phyloP scores from a whole-genome alignment of 1,140 invertebrate species.

The Papilio polyxenes region DNA sequence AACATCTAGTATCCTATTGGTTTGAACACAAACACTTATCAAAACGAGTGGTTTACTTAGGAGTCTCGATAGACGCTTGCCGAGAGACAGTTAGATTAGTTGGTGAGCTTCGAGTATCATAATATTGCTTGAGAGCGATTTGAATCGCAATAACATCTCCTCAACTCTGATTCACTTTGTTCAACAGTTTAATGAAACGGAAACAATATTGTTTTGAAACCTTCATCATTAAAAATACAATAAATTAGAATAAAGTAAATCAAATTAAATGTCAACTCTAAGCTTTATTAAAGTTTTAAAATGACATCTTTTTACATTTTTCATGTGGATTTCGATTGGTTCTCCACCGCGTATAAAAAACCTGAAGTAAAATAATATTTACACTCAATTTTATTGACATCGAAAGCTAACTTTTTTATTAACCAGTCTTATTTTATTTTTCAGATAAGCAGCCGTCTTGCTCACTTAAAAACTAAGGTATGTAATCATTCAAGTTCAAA shows the following conservation, averaged over 20 bases:
- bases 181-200: conserved; percentile 33
- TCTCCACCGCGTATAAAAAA: no score
- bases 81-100: conserved; percentile 65
- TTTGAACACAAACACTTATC: conserved; percentile 60
- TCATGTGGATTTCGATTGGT: no score
- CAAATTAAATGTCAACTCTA: background rate
- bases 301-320: no score
- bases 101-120: conserved; percentile 49
- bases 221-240: background rate
- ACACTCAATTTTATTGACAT: background rate
- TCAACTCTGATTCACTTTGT: conserved; percentile 24
- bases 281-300: no score
- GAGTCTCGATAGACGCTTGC: conserved; percentile 53
- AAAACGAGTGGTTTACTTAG: conserved; percentile 68
- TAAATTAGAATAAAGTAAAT: background rate
- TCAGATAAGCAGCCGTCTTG: conserved; percentile 18
- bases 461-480: background rate
- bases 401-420: background rate
- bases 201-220: conserved; percentile 25
- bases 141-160: conserved; percentile 42
- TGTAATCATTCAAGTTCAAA: conserved; percentile 2
- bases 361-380: background rate
- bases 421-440: background rate
- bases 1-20: conserved; percentile 57
- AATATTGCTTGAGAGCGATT: conserved; percentile 48